phyloP scores from a whole-genome alignment of 2,797 vertebrate genomes.

The Channa striata region DNA sequence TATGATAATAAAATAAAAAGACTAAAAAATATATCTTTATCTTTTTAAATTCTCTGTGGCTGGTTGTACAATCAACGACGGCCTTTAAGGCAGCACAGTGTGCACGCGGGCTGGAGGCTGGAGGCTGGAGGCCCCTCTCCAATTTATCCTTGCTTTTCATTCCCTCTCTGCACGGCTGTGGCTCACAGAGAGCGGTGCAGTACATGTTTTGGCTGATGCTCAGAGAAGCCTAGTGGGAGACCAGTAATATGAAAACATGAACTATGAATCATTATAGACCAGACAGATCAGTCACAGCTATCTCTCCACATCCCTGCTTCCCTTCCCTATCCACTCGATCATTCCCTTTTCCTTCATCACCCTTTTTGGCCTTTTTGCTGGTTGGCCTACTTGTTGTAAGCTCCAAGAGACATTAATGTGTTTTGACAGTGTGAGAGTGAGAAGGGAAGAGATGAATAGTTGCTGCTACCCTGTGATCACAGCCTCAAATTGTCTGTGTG shows the following conservation, averaged over 20 bases:
- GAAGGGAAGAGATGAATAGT: constrained; percentile 27
- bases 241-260: constrained; percentile 37
- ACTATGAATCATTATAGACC: constrained; percentile 33
- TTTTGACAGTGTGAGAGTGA: constrained; percentile 52
- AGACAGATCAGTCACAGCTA: constrained; percentile 13
- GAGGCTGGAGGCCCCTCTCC: constrained; percentile 45
- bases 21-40: too few species aligned
- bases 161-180: constrained; percentile 30
- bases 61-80: constrained; percentile 16
- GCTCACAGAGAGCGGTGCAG: constrained; percentile 20
- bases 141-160: constrained; percentile 48
- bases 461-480: constrained; percentile 26
- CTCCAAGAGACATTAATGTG: constrained; percentile 51
- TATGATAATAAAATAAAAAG: too few species aligned
- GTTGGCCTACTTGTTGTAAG: constrained; percentile 40
- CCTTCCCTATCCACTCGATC: constrained; percentile 13
- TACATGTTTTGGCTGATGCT: constrained; percentile 48
- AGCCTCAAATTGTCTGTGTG: constrained; percentile 20
- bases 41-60: too few species aligned
- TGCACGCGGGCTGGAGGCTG: constrained; percentile 53
- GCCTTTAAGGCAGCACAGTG: constrained; percentile 53
- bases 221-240: constrained; percentile 27
- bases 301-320: neutral
- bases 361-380: constrained; percentile 30
- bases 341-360: neutral